Base-by-base conservation (phyloP, 1,140 invertebrate species). In the Temnothorax curvispinosus region DNA sequence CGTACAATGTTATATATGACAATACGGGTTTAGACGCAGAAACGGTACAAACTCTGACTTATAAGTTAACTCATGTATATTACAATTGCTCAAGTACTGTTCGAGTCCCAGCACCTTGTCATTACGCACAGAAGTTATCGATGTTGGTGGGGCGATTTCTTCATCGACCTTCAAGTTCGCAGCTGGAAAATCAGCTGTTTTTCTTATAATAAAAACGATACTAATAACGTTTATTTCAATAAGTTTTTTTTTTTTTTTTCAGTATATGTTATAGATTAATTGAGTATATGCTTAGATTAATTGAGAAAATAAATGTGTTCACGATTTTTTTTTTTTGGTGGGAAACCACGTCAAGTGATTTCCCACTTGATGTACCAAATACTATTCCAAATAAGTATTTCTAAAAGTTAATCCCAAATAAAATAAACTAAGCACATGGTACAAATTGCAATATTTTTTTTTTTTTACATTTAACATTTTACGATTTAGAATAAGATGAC, bases 61-160 rank as follows among this genome's bases (percentile, higher is more conserved):
- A 97, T 90, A 98, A 98, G 93, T 94, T 98, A 91, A 97, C 96
- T 0, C 98, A 98, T 90, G 94, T 98, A 93, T 99, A 99, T 89
- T 99, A 97, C 92, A 99, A 99, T 94, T 98, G 97, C 96, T 95
- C 95, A 21, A 98, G 97, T 1, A 98, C 98, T 0, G 96, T 98
- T 0, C 94, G 97, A 8, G 98, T 98, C 0, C 98, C 98, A 0
- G 97, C 98, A 0, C 97, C 98, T 0, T 98, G 98, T 88, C 98
- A 98, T 93, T 98, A 98, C 91, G 97, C 98, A 2, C 98, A 98
- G 90, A 98, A 98, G 93, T 92, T 99, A 7, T 98, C 98, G 0
- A 98, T 97, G 89, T 94, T 98, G 0, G 96, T 97, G 8, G 97
- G 97, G 0, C 97, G 98, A 90, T 96, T 95, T 69, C 94, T 98